phyloP scores from a whole-genome alignment of 1,140 invertebrate genomes.

The Camponotus pennsylvanicus region DNA sequence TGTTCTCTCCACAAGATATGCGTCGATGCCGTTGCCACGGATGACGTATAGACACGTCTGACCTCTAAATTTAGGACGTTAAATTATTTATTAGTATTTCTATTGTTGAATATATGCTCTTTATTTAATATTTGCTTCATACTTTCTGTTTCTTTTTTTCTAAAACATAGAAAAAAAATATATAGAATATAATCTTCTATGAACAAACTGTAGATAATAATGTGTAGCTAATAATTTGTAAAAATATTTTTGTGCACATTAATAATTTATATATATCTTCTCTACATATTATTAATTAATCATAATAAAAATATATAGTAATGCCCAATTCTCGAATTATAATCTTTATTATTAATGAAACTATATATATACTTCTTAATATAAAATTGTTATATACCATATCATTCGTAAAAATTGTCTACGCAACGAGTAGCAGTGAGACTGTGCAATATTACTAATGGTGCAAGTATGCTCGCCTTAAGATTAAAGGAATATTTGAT shows the following conservation, averaged over 20 bases:
- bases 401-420: background rate
- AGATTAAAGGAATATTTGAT: conserved; percentile 25
- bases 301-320: conserved; percentile 2
- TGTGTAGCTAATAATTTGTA: background rate
- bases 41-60: no score
- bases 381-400: conserved; percentile 10
- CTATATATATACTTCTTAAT: background rate
- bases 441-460: background rate
- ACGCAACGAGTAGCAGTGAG: conserved; percentile 24
- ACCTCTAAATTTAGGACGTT: no score
- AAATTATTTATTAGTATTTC: no score
- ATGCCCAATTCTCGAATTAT: background rate
- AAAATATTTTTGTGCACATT: background rate
- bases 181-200: background rate
- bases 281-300: conserved; percentile 5
- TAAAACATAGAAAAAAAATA: no score
- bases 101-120: no score
- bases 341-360: conserved; percentile 1
- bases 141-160: no score
- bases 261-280: background rate
- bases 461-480: conserved; percentile 7
- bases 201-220: background rate
- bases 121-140: no score
- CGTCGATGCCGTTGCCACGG: no score
- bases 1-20: no score